Conservation (phyloP, 2,888 invertebrate species). For the Gnatocerus cornutus region DNA sequence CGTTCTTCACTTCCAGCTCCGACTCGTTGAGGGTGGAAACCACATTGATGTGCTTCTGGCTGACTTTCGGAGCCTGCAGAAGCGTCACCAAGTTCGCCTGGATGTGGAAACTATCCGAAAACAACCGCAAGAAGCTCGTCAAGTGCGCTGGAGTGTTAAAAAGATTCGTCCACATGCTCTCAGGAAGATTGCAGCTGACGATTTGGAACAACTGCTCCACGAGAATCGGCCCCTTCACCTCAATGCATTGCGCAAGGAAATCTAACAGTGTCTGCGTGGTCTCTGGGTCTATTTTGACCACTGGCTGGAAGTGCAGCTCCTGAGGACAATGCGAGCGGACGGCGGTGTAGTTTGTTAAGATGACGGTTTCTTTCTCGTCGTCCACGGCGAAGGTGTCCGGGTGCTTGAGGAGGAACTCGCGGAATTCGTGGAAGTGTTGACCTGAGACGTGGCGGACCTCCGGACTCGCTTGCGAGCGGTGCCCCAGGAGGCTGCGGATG, state of each 20-base stretch:
- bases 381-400: slow-evolving; percentile 89
- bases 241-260: slow-evolving; percentile 87
- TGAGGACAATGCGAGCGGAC: slow-evolving; percentile 75
- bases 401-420: slow-evolving; percentile 88
- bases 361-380: slow-evolving; percentile 85
- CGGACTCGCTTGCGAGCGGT: slow-evolving; percentile 95
- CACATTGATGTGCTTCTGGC: slow-evolving; percentile 68
- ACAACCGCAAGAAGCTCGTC: slow-evolving; percentile 91
- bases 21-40: slow-evolving; percentile 57
- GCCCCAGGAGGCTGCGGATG: slow-evolving; percentile 96
- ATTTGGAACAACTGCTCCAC: slow-evolving; percentile 91
- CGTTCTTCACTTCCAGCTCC: slow-evolving; percentile 61
- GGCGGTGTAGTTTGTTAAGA: slow-evolving; percentile 76
- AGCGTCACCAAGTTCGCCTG: slow-evolving; percentile 92
- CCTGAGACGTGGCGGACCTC: slow-evolving; percentile 97
- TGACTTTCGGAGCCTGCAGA: slow-evolving; percentile 84
- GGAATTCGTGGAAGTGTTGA: slow-evolving; percentile 94
- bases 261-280: slow-evolving; percentile 86
- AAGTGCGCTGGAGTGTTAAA: slow-evolving; percentile 94
- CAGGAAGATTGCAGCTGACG: slow-evolving; percentile 76
- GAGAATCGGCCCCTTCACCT: slow-evolving; percentile 82
- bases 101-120: slow-evolving; percentile 95
- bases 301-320: slow-evolving; percentile 81
- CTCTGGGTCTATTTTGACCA: slow-evolving; percentile 86
- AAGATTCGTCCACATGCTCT: slow-evolving; percentile 82